Evolutionary conservation across 1,140 invertebrate genomes (phyloP).

Genomic region (Bombus pyrosoma): DNA sequence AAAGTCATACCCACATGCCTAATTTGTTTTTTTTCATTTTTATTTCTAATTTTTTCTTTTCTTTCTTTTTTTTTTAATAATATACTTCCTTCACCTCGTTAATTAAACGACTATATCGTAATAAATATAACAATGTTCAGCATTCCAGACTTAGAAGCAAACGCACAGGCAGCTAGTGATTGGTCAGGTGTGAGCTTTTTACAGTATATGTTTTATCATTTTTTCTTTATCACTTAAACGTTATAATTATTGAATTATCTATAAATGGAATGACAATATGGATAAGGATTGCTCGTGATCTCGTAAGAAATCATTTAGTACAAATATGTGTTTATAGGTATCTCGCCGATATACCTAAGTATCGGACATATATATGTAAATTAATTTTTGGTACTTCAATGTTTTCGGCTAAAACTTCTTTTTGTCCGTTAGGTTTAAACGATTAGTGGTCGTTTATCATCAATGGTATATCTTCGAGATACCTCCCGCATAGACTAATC

Average conservation of each 20-base stretch:
- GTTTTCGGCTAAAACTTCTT: constrained; percentile 7
- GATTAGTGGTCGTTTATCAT: constrained; percentile 14
- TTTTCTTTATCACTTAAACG: constrained; percentile 17
- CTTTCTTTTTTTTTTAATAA: constrained; percentile 14
- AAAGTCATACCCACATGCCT: constrained; percentile 26
- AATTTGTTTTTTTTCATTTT: not conserved
- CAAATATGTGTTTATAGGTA: constrained; percentile 13
- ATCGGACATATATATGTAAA: constrained; percentile 15
- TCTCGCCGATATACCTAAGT: constrained; percentile 7
- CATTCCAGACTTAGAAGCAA: constrained; percentile 71
- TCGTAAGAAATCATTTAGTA: constrained; percentile 51
- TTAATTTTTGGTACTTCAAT: constrained; percentile 6
- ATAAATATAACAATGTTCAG: constrained; percentile 62
- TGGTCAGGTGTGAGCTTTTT: constrained; percentile 78
- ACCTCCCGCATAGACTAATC: constrained; percentile 7
- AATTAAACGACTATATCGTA: constrained; percentile 42
- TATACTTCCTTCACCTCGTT: not conserved
- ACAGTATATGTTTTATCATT: constrained; percentile 54
- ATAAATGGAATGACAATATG: constrained; percentile 71
- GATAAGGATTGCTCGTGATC: constrained; percentile 58
- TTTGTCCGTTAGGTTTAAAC: constrained; percentile 16
- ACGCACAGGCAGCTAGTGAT: constrained; percentile 79
- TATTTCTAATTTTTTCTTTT: not conserved
- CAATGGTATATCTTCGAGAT: constrained; percentile 14
- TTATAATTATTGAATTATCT: constrained; percentile 47